Evolutionary conservation across 2,797 vertebrate species (phyloP).

Genomic region (Tarsius wallacei): DNA sequence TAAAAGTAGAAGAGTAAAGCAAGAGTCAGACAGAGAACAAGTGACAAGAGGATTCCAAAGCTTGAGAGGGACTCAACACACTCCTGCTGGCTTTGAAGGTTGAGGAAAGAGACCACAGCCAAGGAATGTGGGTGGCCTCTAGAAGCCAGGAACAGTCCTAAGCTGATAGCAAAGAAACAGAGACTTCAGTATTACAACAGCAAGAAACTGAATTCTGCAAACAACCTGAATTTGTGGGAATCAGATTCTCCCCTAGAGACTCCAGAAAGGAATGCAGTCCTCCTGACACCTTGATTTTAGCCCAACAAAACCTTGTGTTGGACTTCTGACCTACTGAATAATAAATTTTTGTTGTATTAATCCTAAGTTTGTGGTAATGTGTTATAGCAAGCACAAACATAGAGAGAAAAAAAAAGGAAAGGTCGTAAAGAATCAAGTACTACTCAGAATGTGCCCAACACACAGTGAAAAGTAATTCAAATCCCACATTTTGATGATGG

Average conservation of each 20-base stretch:
- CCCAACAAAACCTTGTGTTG: background rate
- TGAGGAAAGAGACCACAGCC: background rate
- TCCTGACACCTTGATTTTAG: background rate
- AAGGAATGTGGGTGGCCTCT: background rate
- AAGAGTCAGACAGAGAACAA: background rate
- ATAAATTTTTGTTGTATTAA: background rate
- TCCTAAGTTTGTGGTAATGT: background rate
- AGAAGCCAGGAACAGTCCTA: background rate
- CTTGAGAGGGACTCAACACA: background rate
- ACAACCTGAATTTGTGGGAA: background rate
- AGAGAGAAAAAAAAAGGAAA: background rate
- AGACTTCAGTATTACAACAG: background rate
- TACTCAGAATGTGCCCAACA: background rate
- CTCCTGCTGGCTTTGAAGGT: background rate
- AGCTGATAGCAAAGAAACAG: background rate
- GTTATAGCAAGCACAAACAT: background rate
- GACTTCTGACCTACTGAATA: conserved; percentile 19
- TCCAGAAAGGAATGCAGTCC: background rate
- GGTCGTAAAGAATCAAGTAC: background rate
- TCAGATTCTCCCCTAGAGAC: background rate
- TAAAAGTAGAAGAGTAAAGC: background rate
- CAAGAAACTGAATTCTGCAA: background rate
- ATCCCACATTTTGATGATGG: background rate
- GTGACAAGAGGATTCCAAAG: background rate
- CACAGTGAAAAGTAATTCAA: background rate